These are phyloP conservation scores for Nematostella vectensis DNA, from an alignment of 92 coral and sea anemone species.

Conservation along the genomic window DNA sequence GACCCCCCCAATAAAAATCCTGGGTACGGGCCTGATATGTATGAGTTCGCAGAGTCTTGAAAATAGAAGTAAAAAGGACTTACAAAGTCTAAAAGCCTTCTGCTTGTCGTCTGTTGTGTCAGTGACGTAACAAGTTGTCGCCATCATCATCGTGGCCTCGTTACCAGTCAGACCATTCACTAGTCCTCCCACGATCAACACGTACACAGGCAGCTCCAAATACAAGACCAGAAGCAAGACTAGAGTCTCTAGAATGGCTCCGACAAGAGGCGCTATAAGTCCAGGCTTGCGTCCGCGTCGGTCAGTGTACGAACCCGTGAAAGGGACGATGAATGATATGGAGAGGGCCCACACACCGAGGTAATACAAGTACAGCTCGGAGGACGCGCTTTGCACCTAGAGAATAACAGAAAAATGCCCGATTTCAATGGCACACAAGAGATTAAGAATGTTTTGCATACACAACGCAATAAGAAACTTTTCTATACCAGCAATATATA, in stretches of 20 bases:
- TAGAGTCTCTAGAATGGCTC: slow-evolving; percentile 27
- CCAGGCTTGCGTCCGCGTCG: slow-evolving; percentile 39
- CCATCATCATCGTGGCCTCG: slow-evolving; percentile 34
- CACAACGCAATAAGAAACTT: no score
- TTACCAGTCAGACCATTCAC: slow-evolving; percentile 46
- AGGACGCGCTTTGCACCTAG: slow-evolving; percentile 41
- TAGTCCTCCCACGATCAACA: slow-evolving; percentile 49
- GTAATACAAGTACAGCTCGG: slow-evolving; percentile 23
- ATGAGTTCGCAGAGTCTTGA: no score
- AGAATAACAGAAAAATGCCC: no score
- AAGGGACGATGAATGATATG: slow-evolving; percentile 14
- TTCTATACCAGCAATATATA: no score
- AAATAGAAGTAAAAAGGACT: no score
- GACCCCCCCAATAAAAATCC: no score
- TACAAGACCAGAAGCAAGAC: slow-evolving; percentile 24
- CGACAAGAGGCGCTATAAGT: slow-evolving; percentile 29
- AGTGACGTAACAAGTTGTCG: slow-evolving; percentile 47
- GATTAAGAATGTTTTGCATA: no score
- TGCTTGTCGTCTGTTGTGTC: slow-evolving; percentile 36
- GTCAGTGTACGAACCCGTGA: slow-evolving; percentile 49
- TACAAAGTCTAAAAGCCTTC: slow-evolving; percentile 46
- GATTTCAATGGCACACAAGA: no score
- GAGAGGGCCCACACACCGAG: slow-evolving; percentile 24
- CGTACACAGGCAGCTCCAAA: slow-evolving; percentile 20
- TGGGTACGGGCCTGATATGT: no score